A percentile compares a stretch with the other conserved stretches of the same genome.
phyloP scores from a whole-genome alignment of 30 jellyfish, hydroid and myxozoan genomes.

The Aurelia sp. region DNA sequence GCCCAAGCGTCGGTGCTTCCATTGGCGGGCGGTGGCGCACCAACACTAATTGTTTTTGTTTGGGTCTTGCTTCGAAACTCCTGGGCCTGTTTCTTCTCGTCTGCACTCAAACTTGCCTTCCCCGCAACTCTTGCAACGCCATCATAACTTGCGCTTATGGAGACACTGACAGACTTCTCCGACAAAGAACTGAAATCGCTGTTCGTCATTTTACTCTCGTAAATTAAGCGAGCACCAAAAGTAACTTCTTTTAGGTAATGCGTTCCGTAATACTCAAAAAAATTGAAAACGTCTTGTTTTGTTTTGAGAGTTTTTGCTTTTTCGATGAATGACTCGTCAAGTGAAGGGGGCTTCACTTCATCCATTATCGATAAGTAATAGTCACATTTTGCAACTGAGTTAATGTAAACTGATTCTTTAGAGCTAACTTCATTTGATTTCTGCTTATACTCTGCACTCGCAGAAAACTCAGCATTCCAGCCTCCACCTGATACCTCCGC shows the following conservation, averaged over 20 bases:
- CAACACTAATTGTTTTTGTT: conserved; percentile 65
- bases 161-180: conserved; percentile 5
- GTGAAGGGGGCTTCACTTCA: conserved; percentile 61
- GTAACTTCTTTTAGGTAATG: conserved; percentile 53
- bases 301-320: conserved; percentile 17
- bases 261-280: conserved; percentile 67
- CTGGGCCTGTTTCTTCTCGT: conserved; percentile 40
- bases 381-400: conserved; percentile 66
- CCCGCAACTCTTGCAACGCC: conserved; percentile 53
- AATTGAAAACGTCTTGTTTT: conserved; percentile 27
- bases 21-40: conserved; percentile 80
- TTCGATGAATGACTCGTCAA: conserved; percentile 33
- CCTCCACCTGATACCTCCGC: conserved; percentile 77
- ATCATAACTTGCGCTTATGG: conserved; percentile 59
- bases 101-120: conserved; percentile 21
- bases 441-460: conserved; percentile 57
- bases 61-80: conserved; percentile 42
- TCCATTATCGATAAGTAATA: conserved; percentile 65
- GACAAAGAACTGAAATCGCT: conserved; percentile 1
- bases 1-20: conserved; percentile 76
- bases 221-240: conserved; percentile 73
- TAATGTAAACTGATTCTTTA: conserved; percentile 43
- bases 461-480: conserved; percentile 70
- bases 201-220: conserved; percentile 67
- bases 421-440: conserved; percentile 54